Evolutionary conservation across 2,113 vertebrate species (phyloP), one percentile per base, ranked within the genome.

Genomic region (Progne subis): DNA sequence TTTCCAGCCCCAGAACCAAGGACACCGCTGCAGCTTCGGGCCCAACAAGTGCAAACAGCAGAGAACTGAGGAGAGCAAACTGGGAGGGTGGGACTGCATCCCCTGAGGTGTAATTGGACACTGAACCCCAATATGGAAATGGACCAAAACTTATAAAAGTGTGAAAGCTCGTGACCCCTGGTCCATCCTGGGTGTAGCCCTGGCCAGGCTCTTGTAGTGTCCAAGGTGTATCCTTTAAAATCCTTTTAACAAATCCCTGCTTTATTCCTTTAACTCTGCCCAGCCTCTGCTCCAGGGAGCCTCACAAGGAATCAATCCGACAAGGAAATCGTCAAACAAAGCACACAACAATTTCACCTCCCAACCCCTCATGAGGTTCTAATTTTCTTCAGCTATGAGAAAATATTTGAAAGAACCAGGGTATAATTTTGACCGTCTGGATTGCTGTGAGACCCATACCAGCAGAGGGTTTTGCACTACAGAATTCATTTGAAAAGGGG

Each of bases 261-360:
- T 50, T 50, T 37, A 37, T 29, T 37, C 14, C 47, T 69, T 37
- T 39, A 39, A 69, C 14, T 1, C 25, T 69, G 25, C 1, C n/a
- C 3, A 29, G n/a, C 67, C 47, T 28, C 67, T 29, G 14, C 3
- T 12, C 25, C 3, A 50, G 47, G 25, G 1, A 39, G 34, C 26
- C 34, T 52, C 34, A 23, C 34, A 2, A 70, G 34, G 34, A 14
- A 70, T 17, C 17, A 39, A 61, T 21, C 28, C 43, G 31, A 5
- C 3, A 5, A 29, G 39, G 82, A 44, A 87, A 50, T n/a, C 10
- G 5, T 0, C 0, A 5, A 4, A 47, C 21, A 20, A 68, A 32
- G 15, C 32, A 14, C 9, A 14, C 9, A 23, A 12, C 14, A 4
- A 19, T 49, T 57, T 77, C 24, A 44, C 6, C n/a, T 82, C 67